phyloP scores from a whole-genome alignment of 2,888 invertebrate genomes.

The Drosophila borborema region DNA sequence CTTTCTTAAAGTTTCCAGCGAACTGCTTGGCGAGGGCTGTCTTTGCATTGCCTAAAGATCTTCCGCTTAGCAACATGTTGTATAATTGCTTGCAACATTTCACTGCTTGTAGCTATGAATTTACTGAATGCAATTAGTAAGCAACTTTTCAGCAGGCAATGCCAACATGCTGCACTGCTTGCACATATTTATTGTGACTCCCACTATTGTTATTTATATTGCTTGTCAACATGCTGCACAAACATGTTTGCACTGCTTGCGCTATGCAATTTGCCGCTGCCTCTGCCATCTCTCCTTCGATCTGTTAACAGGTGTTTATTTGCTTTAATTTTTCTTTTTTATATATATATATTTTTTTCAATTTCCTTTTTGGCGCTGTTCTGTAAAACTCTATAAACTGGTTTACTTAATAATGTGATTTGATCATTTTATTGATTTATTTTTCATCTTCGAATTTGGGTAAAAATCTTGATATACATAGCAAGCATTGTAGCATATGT shows the following conservation, averaged over 20 bases:
- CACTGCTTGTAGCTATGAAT: constrained; percentile 15
- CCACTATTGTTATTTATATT: background rate
- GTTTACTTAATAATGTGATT: constrained; percentile 21
- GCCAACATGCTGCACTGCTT: constrained; percentile 3
- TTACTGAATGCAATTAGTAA: background rate
- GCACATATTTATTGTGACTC: background rate
- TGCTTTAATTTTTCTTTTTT: background rate
- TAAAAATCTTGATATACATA: background rate
- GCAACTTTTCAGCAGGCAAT: background rate
- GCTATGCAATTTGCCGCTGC: constrained; percentile 16
- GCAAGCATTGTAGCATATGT: constrained; percentile 6
- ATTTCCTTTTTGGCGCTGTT: constrained; percentile 14
- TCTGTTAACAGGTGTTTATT: constrained; percentile 42
- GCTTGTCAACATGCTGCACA: constrained; percentile 22
- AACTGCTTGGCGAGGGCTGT: background rate
- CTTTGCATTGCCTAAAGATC: constrained; percentile 8
- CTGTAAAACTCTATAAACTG: constrained; percentile 34
- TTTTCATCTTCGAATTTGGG: background rate
- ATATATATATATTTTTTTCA: background rate
- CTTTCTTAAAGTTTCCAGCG: background rate
- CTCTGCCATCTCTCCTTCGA: background rate
- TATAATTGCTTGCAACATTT: background rate
- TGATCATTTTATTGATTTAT: constrained; percentile 37
- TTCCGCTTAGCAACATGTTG: background rate
- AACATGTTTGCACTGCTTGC: constrained; percentile 39